These are phyloP conservation scores for Schrankia costaestrigalis DNA, from an alignment of 2,888 invertebrate species.

Conservation along the genomic window DNA sequence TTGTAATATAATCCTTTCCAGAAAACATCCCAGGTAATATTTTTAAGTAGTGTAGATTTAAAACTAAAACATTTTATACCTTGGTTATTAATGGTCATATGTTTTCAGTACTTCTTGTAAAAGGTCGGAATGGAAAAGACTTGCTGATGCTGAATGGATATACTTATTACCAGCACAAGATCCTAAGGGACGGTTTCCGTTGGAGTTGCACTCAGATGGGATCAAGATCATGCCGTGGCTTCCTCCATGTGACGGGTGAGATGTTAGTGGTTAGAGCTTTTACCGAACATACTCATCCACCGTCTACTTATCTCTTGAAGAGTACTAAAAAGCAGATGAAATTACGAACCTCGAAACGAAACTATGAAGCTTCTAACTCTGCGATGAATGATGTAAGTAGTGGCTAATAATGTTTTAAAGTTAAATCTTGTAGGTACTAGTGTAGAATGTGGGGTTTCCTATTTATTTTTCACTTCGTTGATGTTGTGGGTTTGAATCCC, in stretches of 20 bases:
- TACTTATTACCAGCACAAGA: constrained; percentile 72
- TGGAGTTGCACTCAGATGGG: constrained; percentile 78
- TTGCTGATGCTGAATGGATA: constrained; percentile 69
- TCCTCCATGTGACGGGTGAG: constrained; percentile 65
- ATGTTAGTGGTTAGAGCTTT: constrained; percentile 67
- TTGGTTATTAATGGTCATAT: constrained; percentile 20
- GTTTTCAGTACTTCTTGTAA: constrained; percentile 68
- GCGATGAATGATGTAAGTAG: constrained; percentile 29
- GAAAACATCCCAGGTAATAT: constrained; percentile 1
- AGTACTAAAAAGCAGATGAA: constrained; percentile 41
- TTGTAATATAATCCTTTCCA: too few relatives aligned
- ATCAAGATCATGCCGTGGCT: constrained; percentile 69
- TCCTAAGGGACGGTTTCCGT: constrained; percentile 63
- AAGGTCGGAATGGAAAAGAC: constrained; percentile 67
- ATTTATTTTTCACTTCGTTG: too few relatives aligned
- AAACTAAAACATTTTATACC: not conserved
- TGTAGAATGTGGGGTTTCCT: too few relatives aligned
- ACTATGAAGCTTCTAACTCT: too few relatives aligned
- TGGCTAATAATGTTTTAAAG: not conserved
- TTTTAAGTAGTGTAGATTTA: constrained; percentile 1
- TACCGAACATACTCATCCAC: constrained; percentile 67
- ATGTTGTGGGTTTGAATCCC: too few relatives aligned
- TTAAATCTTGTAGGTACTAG: too few relatives aligned
- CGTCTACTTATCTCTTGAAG: constrained; percentile 59
- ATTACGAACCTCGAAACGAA: not conserved